A percentile compares a stretch with the other conserved stretches of the same genome.
Evolutionary conservation across 2,113 vertebrate genomes (phyloP).

Genomic region (Nymphicus hollandicus): DNA sequence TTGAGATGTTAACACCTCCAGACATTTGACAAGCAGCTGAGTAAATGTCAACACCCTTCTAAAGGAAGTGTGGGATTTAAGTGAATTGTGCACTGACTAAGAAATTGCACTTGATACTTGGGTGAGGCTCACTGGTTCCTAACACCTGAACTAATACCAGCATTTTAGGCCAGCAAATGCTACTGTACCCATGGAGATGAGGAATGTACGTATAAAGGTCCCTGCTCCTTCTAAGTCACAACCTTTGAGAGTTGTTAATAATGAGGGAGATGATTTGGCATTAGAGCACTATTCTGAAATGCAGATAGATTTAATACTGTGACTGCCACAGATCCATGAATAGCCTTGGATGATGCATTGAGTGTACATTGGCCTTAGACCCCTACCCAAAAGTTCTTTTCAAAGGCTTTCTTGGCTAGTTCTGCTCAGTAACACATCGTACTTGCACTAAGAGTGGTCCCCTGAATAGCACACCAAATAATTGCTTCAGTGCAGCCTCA

Average conservation of each 20-base stretch:
- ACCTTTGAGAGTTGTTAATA: rapidly evolving
- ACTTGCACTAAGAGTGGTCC: not conserved
- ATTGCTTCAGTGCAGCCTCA: not conserved
- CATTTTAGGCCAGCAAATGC: not conserved
- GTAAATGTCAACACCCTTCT: slow-evolving; percentile 52
- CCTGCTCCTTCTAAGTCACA: not conserved
- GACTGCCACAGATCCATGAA: not conserved
- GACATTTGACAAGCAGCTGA: slow-evolving; percentile 46
- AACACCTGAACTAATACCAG: not conserved
- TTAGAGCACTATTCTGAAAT: not conserved
- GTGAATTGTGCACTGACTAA: not conserved
- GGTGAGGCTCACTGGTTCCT: not conserved
- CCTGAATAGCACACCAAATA: not conserved
- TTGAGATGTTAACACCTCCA: slow-evolving; percentile 45
- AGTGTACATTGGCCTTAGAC: not conserved
- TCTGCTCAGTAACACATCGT: not conserved
- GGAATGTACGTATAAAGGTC: not conserved
- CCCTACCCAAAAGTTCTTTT: not conserved
- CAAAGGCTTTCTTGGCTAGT: not conserved
- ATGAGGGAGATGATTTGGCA: not conserved
- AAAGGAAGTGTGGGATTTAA: slow-evolving; percentile 36
- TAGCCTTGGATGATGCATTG: not conserved
- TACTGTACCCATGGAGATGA: not conserved
- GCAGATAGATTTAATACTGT: not conserved
- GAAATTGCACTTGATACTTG: not conserved